These are phyloP conservation scores for Elysia crispata DNA, from an alignment of 2,888 invertebrate species.

Conservation along the genomic window DNA sequence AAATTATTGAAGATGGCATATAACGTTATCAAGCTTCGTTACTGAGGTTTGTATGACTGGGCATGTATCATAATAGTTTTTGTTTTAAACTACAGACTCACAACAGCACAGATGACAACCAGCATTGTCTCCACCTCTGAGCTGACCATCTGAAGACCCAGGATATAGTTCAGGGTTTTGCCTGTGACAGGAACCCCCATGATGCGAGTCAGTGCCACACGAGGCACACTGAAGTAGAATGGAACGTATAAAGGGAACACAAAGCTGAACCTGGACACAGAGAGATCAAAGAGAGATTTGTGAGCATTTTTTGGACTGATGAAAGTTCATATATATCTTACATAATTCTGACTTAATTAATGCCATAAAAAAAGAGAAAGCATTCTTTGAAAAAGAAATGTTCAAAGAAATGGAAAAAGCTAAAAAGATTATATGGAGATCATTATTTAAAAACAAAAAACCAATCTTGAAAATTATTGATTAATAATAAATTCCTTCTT, in stretches of 20 bases:
- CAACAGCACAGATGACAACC: constrained; percentile 78
- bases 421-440: no score
- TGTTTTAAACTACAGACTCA: constrained; percentile 74
- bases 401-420: no score
- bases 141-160: constrained; percentile 79
- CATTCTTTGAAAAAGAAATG: not conserved
- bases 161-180: constrained; percentile 80
- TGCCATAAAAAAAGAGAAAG: not conserved
- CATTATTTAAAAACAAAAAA: no score
- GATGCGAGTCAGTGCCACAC: constrained; percentile 78
- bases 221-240: constrained; percentile 80
- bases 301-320: not conserved
- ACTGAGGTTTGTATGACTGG: no score
- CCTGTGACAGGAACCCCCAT: constrained; percentile 80
- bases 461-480: no score
- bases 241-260: constrained; percentile 80
- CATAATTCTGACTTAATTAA: not conserved
- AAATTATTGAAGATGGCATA: no score
- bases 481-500: no score
- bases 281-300: not conserved
- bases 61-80: no score
- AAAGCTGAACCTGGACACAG: constrained; percentile 63
- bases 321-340: not conserved
- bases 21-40: no score
- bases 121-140: constrained; percentile 73